Evolutionary conservation across 2,888 invertebrate species (phyloP).

Genomic region (Mesorhabditis sp.): DNA sequence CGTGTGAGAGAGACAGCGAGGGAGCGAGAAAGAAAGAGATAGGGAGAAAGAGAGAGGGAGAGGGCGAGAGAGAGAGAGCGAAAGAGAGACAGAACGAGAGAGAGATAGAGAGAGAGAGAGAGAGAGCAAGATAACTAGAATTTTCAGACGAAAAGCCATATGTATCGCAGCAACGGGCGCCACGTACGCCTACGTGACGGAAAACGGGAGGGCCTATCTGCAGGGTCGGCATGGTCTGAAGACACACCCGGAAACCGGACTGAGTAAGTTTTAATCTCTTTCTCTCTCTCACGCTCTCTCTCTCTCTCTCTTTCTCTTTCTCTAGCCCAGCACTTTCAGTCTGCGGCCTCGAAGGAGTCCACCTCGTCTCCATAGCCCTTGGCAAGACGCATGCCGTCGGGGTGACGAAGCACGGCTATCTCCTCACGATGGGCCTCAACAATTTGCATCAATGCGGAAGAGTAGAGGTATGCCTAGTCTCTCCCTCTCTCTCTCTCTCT

Average conservation of each 20-base stretch:
- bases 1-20: too few relatives aligned
- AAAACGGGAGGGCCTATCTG: constrained; percentile 83
- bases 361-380: constrained; percentile 70
- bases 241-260: constrained; percentile 30
- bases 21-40: too few relatives aligned
- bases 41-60: too few relatives aligned
- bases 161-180: constrained; percentile 88
- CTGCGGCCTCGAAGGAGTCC: constrained; percentile 22
- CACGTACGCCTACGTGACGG: constrained; percentile 84
- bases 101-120: too few relatives aligned
- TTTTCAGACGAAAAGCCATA: constrained; percentile 37
- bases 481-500: too few relatives aligned
- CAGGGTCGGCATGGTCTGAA: constrained; percentile 64
- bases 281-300: not conserved
- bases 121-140: too few relatives aligned
- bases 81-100: too few relatives aligned
- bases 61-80: too few relatives aligned
- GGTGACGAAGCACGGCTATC: constrained; percentile 79
- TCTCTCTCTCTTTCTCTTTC: not conserved
- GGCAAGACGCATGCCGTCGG: constrained; percentile 95
- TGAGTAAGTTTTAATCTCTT: constrained; percentile 1
- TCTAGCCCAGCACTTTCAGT: constrained; percentile 5
- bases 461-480: constrained; percentile 12
- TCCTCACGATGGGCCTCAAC: constrained; percentile 93
- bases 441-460: constrained; percentile 92